A percentile compares a stretch with the other conserved stretches of the same genome.
These are phyloP conservation scores for Rhinogobio ventralis DNA, from an alignment of 2,797 vertebrate genomes.

Conservation along the genomic window DNA sequence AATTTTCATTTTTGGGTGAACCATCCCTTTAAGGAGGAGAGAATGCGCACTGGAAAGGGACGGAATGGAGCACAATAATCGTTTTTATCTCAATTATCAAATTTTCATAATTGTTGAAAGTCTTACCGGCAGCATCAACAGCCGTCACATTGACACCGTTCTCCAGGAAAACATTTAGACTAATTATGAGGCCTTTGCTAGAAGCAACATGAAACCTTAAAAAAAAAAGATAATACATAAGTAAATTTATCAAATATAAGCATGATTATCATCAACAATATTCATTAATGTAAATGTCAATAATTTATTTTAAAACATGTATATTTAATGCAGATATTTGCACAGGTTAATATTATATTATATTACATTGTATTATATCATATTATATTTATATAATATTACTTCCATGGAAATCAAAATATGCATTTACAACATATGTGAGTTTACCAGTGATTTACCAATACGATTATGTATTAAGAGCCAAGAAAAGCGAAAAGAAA, in stretches of 20 bases:
- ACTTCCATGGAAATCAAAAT: not conserved
- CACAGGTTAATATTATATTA: not conserved
- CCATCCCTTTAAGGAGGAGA: too few relatives aligned
- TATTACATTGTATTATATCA: too few relatives aligned
- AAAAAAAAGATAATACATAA: not conserved
- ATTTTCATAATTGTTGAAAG: too few relatives aligned
- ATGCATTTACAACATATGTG: not conserved
- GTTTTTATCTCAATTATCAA: too few relatives aligned
- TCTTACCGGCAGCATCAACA: slow-evolving; percentile 80
- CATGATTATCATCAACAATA: not conserved
- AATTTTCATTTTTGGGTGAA: too few relatives aligned
- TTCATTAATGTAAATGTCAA: not conserved
- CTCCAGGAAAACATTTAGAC: slow-evolving; percentile 82
- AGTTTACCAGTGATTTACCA: not conserved
- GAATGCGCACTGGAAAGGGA: too few relatives aligned
- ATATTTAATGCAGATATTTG: not conserved
- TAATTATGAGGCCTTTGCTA: slow-evolving; percentile 83
- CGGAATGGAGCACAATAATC: too few relatives aligned
- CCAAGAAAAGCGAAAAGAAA: slow-evolving; percentile 1
- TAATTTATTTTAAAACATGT: not conserved
- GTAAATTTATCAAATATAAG: not conserved
- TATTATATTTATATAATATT: too few relatives aligned
- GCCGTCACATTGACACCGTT: slow-evolving; percentile 80
- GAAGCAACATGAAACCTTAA: slow-evolving; percentile 85
- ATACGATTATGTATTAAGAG: not conserved